A percentile compares a stretch with the other conserved stretches of the same genome.
Conservation (phyloP, 2,888 invertebrate genomes). For the Bruchidius siliquastri region DNA sequence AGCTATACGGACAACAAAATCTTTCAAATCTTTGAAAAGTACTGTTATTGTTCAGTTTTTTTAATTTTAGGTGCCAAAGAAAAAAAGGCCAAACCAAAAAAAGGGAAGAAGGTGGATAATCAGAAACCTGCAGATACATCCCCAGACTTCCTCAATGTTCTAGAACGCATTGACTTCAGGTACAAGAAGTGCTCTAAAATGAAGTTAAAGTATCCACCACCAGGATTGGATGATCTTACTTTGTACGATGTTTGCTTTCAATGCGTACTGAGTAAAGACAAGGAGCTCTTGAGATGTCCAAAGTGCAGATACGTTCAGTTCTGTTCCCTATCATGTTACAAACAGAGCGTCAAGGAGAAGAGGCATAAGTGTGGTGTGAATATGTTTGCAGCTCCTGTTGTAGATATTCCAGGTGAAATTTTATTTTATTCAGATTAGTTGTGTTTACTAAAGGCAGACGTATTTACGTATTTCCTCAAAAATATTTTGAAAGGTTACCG, state of each 20-base stretch:
- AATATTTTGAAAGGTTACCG: too few relatives aligned
- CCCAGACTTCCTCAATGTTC: not conserved
- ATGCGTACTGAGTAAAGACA: constrained; percentile 30
- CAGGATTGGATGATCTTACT: constrained; percentile 20
- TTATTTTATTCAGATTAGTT: too few relatives aligned
- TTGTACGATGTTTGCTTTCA: constrained; percentile 40
- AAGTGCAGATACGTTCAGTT: constrained; percentile 38
- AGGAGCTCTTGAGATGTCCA: constrained; percentile 35
- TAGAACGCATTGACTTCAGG: not conserved
- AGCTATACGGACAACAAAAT: too few relatives aligned
- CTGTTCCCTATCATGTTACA: constrained; percentile 40
- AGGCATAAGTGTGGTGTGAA: constrained; percentile 22
- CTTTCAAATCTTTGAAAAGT: too few relatives aligned
- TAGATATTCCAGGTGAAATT: too few relatives aligned
- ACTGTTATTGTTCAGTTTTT: too few relatives aligned
- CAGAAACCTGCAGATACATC: not conserved
- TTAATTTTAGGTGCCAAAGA: not conserved
- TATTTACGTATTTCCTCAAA: too few relatives aligned
- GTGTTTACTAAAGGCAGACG: too few relatives aligned
- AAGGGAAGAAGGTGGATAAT: not conserved
- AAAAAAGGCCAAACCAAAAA: constrained; percentile 2
- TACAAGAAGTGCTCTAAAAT: not conserved
- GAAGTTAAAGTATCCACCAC: not conserved
- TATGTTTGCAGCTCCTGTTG: constrained; percentile 10
- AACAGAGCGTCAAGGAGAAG: constrained; percentile 25